These are phyloP conservation scores for Pampusana beccarii DNA, from an alignment of 2,113 vertebrate species.

Conservation along the genomic window DNA sequence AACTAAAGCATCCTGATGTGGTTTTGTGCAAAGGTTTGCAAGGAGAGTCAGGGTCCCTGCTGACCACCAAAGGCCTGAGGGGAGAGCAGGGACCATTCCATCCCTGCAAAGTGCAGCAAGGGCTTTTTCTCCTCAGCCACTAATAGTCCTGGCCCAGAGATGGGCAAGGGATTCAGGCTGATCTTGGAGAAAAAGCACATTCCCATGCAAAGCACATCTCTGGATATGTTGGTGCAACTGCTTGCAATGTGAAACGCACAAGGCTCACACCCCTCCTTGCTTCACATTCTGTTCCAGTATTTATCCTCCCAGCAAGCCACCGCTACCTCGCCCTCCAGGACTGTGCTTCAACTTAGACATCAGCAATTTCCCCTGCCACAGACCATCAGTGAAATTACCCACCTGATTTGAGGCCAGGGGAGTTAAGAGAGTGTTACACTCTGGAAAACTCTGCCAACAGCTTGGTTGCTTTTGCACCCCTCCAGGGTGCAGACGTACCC, in stretches of 20 bases:
- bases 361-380: constrained; percentile 22
- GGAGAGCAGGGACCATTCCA: not conserved
- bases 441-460: not conserved
- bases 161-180: not conserved
- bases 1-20: not conserved
- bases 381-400: not conserved
- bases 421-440: not conserved
- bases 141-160: not conserved
- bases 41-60: accelerated
- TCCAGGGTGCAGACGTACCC: accelerated
- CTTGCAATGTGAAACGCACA: not conserved
- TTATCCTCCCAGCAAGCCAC: constrained; percentile 17
- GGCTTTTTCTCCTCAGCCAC: not conserved
- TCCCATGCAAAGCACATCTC: not conserved
- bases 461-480: not conserved
- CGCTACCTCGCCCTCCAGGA: not conserved
- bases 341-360: not conserved
- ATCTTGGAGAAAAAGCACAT: not conserved
- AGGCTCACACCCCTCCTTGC: not conserved
- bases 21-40: not conserved
- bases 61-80: accelerated
- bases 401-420: constrained; percentile 1
- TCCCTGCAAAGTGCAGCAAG: not conserved
- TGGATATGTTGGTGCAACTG: not conserved
- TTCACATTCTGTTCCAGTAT: not conserved